A percentile compares a stretch with the other conserved stretches of the same genome.
Evolutionary conservation across 2,113 vertebrate genomes (phyloP).

Genomic region (Pelecanus crispus): DNA sequence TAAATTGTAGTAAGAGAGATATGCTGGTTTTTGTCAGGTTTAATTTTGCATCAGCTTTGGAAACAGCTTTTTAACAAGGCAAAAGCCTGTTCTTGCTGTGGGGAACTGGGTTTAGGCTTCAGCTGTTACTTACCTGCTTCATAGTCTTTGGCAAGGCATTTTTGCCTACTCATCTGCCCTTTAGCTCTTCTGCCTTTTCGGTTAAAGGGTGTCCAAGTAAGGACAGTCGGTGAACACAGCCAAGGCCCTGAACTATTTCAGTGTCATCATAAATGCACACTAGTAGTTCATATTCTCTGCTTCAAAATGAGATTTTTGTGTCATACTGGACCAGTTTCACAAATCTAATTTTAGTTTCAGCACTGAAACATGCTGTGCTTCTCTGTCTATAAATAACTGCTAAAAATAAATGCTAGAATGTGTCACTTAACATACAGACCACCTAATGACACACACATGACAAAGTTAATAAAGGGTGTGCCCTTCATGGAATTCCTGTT

Average conservation of each 20-base stretch:
- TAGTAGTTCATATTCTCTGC: background rate
- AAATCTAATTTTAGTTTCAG: background rate
- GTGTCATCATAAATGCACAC: background rate
- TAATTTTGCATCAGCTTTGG: background rate
- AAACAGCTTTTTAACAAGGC: background rate
- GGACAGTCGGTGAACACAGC: background rate
- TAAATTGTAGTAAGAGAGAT: background rate
- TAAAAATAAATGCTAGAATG: background rate
- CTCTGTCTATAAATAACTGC: background rate
- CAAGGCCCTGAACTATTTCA: background rate
- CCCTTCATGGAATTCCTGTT: background rate
- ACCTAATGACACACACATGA: background rate
- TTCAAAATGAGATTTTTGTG: background rate
- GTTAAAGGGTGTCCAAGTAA: background rate
- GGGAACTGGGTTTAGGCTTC: background rate
- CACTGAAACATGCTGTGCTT: background rate
- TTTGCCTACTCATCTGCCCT: background rate
- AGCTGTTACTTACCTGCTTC: background rate
- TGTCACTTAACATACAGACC: background rate
- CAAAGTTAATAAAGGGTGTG: background rate
- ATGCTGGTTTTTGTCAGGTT: background rate
- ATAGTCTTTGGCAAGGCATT: background rate
- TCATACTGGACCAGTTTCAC: background rate
- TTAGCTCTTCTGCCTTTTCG: background rate
- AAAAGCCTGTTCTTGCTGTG: background rate